A percentile compares a stretch with the other conserved stretches of the same genome.
These are phyloP conservation scores for Zootermopsis nevadensis DNA, from an alignment of 2,888 invertebrate genomes.

Conservation along the genomic window DNA sequence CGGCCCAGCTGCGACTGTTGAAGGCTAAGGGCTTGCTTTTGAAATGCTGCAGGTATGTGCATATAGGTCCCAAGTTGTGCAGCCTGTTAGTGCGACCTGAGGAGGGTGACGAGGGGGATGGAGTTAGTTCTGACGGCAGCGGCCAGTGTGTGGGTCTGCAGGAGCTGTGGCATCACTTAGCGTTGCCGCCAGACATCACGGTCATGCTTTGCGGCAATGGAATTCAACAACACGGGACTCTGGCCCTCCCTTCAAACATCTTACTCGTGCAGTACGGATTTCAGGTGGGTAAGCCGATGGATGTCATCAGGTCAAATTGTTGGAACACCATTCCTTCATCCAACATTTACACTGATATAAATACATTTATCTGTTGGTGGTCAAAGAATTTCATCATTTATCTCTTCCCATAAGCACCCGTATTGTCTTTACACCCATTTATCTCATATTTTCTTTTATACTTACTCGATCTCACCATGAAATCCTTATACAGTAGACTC, in stretches of 20 bases:
- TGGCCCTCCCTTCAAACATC: constrained; percentile 66
- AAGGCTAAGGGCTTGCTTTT: too few relatives aligned
- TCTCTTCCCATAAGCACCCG: too few relatives aligned
- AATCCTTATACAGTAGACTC: too few relatives aligned
- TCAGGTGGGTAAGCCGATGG: constrained; percentile 61
- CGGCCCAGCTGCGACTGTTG: too few relatives aligned
- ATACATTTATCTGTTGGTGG: too few relatives aligned
- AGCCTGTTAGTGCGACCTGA: constrained; percentile 65
- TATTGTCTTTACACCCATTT: too few relatives aligned
- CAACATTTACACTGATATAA: too few relatives aligned
- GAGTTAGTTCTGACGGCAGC: constrained; percentile 60
- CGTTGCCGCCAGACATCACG: constrained; percentile 61
- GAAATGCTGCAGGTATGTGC: constrained; percentile 63
- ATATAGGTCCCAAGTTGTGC: constrained; percentile 69
- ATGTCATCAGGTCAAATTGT: not conserved
- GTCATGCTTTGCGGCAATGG: constrained; percentile 65
- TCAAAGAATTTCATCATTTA: too few relatives aligned
- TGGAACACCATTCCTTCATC: not conserved
- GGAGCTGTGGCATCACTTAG: constrained; percentile 65
- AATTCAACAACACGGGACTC: constrained; percentile 59
- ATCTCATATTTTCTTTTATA: too few relatives aligned
- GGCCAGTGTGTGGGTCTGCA: constrained; percentile 56
- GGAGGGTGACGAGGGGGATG: constrained; percentile 57
- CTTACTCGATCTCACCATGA: too few relatives aligned
- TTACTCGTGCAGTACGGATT: constrained; percentile 71